Base-by-base conservation (phyloP, 1,140 invertebrate genomes). In the Microplitis demolitor region DNA sequence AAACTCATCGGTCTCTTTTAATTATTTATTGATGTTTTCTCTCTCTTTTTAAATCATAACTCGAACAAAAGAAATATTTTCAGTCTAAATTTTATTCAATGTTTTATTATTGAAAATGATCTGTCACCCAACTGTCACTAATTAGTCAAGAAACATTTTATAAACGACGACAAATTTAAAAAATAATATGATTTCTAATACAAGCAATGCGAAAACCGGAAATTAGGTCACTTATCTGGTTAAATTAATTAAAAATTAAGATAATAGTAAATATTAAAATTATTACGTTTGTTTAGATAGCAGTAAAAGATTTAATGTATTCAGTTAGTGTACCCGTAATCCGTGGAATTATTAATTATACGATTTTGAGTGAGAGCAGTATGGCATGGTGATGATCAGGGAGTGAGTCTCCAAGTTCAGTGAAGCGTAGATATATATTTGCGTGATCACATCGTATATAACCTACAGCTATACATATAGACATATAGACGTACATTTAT, bases 1-100 rank as follows among this genome's bases (percentile, higher is more conserved):
- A 33, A 53, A 62, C 60, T n/a, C 14, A 62, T 60, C 14, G 68
- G 45, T 51, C n/a, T 60, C 68, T 70, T 58, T 68, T 58, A 62
- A 35, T 62, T 53, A 39, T 51, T 39, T 62, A 60, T 69, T 39
- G 24, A 60, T 9, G 24, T 11, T 58, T 31, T 58, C 9, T 58
- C 16, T 31, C 56, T 54, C 4, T 54, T 54, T 8, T 54, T 1
- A 50, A 9, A 9, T 13, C 45, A 9, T 13, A 50, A 50, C 6
- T 50, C 45, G 4, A 54, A 13, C 16, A 14, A 54, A 54, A 54
- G n/a, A 54, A 54, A 13, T 14, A 14, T 54, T 54, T 24, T 24
- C 24, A 24, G 24, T 24, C 24, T 1, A 24, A 24, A 24, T 24
- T 24, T 24, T 24, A 24, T 24, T 24, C 24, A 24, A 24, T 24